Evolutionary conservation across 2,888 invertebrate species (phyloP), one percentile per base, ranked within the genome.

Genomic region (Tetranychus piercei): DNA sequence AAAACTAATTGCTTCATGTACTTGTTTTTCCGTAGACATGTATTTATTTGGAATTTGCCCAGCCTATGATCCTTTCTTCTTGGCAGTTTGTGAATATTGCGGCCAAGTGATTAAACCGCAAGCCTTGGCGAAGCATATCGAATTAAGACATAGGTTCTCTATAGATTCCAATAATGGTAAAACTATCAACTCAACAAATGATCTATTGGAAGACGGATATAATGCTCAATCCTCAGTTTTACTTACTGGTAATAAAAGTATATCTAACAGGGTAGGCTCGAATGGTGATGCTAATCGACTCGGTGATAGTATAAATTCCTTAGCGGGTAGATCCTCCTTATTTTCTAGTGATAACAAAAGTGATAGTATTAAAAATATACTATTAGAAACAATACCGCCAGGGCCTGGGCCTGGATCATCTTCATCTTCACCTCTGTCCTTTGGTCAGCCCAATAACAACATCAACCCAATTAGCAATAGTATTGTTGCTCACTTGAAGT

Each of bases 51-150:
- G 90, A 72, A 85, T 89, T 80, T 89, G 89, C 80, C 91, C 91
- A 43, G 89, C 89, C 80, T 86, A 87, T 82, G 90, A 90, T 83
- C 86, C 87, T 77, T 87, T 90, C 79, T 88, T 88, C 81, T 87
- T 89, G 77, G 89, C 90, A 76, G 87, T 90, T 79, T 91, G 91
- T 83, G 88, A 89, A 82, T 85, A 88, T 82, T 91, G 91, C 82
- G 88, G 87, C 78, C 87, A 88, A 78, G 87, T 88, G 81, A 87
- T 90, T 79, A 90, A 90, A 83, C 89, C 89, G 79, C 88, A 89
- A 82, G 90, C 90, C 73, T 87, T 89, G 74, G 87, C 87, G 80
- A 86, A 87, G 81, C 91, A 91, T 82, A 86, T 90, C 69, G 73
- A 71, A 44, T 34, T 44, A 44, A 71, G 71, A 71, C 71, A 71